Evolutionary conservation across 1,140 invertebrate genomes (phyloP), one percentile per base, ranked within the genome.

Genomic region (Bicyclus anynana): DNA sequence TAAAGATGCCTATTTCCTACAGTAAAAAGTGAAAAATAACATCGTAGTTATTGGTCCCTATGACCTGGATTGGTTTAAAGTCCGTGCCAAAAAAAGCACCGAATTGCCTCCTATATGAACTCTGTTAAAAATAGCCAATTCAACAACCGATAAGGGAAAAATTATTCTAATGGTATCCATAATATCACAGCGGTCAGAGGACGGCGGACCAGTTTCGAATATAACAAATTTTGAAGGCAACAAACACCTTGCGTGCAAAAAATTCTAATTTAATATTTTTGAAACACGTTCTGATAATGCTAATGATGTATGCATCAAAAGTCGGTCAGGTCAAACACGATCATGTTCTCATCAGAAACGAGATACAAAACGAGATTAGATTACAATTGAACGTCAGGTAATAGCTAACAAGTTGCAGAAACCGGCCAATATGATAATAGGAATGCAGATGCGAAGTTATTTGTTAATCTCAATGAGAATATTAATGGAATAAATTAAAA

Each of bases 251-350:
- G 53, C 53, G 42, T 21, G 51, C 49, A 54, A 60, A 52, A 44
- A 61, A 54, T 55, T 26, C 55, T 55, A 64, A 59, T 59, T 50
- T 59, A 59, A 59, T 59, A 40, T 50, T 46, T 16, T 27, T 42
- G 35, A 37, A 59, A 59, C 62, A 56, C 9, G 56, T 65, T 65
- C 33, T 55, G 49, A 48, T 40, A 53, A 57, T 37, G 52, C 52
- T 59, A 21, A 62, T 57, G 53, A 59, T 49, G 52, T 40, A 54
- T 58, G 62, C 35, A 40, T 37, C 9, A 12, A 12, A 65, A 66
- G 47, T 63, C 60, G 64, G 67, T 59, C 67, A 67, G 68, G 68
- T 65, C 53, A 62, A 70, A 73, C 67, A 62, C 56, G 70, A 69
- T 73, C 49, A 14, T 52, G 65, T 51, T 70, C 67, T 66, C 71